A percentile compares a stretch with the other conserved stretches of the same genome.
These are phyloP conservation scores for Aphaenogaster floridana DNA, from an alignment of 1,140 invertebrate species.

Conservation along the genomic window DNA sequence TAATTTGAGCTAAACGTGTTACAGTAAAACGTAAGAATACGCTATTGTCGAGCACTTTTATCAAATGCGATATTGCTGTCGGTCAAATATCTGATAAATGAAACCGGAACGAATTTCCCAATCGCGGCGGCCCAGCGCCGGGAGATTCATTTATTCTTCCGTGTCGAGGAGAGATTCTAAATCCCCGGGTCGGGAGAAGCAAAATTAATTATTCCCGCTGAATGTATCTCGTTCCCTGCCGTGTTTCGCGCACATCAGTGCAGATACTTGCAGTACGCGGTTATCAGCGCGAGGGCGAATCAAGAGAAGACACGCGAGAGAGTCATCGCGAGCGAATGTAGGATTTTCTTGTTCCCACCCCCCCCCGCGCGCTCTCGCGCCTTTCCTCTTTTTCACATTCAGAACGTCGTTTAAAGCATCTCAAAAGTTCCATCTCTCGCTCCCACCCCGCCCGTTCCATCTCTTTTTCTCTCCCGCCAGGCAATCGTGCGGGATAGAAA, in stretches of 20 bases:
- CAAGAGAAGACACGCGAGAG: constrained; percentile 60
- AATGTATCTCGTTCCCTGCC: constrained; percentile 40
- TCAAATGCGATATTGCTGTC: constrained; percentile 9
- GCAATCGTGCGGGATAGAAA: constrained; percentile 54
- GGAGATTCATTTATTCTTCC: constrained; percentile 39
- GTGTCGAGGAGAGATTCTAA: constrained; percentile 21
- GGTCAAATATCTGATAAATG: constrained; percentile 1
- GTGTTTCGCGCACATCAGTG: constrained; percentile 43
- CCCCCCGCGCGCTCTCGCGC: not conserved
- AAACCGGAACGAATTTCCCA: not conserved
- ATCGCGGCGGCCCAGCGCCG: constrained; percentile 1
- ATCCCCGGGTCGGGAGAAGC: not conserved
- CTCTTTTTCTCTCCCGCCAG: constrained; percentile 15
- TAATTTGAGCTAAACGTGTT: not conserved
- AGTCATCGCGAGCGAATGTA: constrained; percentile 48
- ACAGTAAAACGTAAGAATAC: not conserved
- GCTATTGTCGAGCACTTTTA: not conserved
- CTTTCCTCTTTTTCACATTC: constrained; percentile 44
- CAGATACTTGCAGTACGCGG: constrained; percentile 31
- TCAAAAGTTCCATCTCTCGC: constrained; percentile 36
- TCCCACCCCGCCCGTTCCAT: not conserved
- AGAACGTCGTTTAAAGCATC: constrained; percentile 43
- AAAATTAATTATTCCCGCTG: constrained; percentile 57
- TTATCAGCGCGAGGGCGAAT: constrained; percentile 39
- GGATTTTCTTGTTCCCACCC: constrained; percentile 54